phyloP scores from a whole-genome alignment of 2,888 invertebrate species.

The Dorcus hopei region DNA sequence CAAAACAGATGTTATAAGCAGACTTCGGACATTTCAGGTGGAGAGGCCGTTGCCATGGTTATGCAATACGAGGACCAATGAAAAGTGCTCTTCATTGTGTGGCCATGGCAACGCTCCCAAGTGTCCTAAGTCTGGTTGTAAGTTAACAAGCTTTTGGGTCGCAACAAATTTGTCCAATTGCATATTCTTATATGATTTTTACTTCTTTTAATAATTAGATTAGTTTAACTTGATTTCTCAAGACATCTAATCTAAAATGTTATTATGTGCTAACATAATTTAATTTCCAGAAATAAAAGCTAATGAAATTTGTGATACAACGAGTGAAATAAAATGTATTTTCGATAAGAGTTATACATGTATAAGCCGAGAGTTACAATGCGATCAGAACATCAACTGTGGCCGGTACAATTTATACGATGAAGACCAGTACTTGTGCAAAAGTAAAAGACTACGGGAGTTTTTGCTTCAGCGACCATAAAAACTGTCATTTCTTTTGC shows the following conservation, averaged over 20 bases:
- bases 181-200: too few relatives aligned
- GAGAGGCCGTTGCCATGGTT: too few relatives aligned
- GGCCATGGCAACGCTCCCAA: too few relatives aligned
- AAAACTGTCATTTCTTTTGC: background rate
- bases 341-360: conserved; percentile 20
- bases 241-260: background rate
- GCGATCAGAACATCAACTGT: conserved; percentile 29
- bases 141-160: too few relatives aligned
- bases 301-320: conserved; percentile 10
- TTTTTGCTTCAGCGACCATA: background rate
- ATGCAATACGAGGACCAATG: too few relatives aligned
- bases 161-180: too few relatives aligned
- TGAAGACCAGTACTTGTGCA: conserved; percentile 24
- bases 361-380: conserved; percentile 24
- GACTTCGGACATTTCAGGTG: too few relatives aligned
- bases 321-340: conserved; percentile 21
- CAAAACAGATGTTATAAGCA: too few relatives aligned
- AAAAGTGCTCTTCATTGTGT: too few relatives aligned
- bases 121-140: too few relatives aligned
- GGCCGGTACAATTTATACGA: conserved; percentile 21
- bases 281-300: conserved; percentile 15
- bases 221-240: too few relatives aligned
- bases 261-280: background rate
- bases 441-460: conserved; percentile 6
- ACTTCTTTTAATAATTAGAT: too few relatives aligned